phyloP scores from a whole-genome alignment of 2,113 vertebrate genomes.

The Lamprologus callipterus region DNA sequence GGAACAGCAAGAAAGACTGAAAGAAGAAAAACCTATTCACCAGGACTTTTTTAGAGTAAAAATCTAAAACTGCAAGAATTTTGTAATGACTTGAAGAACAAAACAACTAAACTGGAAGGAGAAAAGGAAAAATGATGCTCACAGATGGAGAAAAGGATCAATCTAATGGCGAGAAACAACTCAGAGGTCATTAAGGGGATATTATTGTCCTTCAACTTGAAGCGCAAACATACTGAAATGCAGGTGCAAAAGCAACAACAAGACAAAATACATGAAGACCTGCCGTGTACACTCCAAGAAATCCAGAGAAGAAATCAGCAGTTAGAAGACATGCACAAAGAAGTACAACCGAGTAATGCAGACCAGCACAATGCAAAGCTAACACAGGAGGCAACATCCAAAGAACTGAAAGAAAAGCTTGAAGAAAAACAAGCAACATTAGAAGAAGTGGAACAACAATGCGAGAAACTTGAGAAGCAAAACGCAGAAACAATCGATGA shows the following conservation, averaged over 20 bases:
- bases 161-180: neutral
- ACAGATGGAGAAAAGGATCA: neutral
- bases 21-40: neutral
- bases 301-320: neutral
- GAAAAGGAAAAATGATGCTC: neutral
- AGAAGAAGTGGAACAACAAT: neutral
- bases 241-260: neutral
- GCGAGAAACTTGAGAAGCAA: neutral
- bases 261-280: neutral
- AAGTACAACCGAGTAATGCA: neutral
- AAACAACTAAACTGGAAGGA: neutral
- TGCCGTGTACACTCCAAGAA: neutral
- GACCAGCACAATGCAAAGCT: neutral
- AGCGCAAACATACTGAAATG: neutral
- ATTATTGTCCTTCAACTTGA: neutral
- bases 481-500: neutral
- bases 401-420: neutral
- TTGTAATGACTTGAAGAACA: neutral
- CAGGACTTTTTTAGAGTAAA: neutral
- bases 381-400: neutral
- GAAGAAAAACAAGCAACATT: neutral
- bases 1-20: neutral
- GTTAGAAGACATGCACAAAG: neutral
- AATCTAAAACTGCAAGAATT: neutral
- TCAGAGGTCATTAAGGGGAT: neutral